Evolutionary conservation across 2,113 vertebrate genomes (phyloP), one percentile per base, ranked within the genome.

Genomic region (Elachura formosa): DNA sequence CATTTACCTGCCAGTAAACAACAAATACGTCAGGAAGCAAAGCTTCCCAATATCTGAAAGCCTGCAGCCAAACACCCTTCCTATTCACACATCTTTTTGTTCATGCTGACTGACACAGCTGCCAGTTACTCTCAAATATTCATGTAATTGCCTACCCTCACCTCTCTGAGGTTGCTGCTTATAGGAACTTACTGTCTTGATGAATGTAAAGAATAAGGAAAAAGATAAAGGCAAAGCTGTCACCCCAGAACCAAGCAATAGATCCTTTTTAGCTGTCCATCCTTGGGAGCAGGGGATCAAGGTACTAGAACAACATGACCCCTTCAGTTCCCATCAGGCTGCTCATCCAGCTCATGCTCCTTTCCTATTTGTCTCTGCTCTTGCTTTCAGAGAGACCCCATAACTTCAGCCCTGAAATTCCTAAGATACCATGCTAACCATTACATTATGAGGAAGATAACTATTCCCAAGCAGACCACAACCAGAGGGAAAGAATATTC

Each of bases 401-500:
- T 2, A 61, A 14, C 38, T 74, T 33, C 62, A 91, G 14, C 52
- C 49, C 26, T 4, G 6, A 62, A 78, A 96, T 95, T 91, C 87
- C 81, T 89, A 52, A 94, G 49, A 89, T 89, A 25, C 77, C 71
- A 51, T 11, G 24, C 58, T 93, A 96, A 96, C 46, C 23, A 43
- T 22, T 83, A 66, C 84, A 48, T 79, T 67, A 85, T 83, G 82
- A 72, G 5, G 29, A 73, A 77, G 84, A 71, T 17, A 88, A 51
- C 71, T 83, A 14, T 40, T 89, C 46, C 66, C 2, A 1, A 89
- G 52, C 45, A 73, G 63, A 91, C 26, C 71, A 45, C 26, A 76
- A 71, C 41, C 78, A 95, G 75, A 74, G 72, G 89, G 89, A 96
- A 96, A 73, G 89, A 36, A 85, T 59, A 34, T 71, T 62, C 38